These are phyloP conservation scores for Rhingia rostrata DNA, from an alignment of 2,888 invertebrate genomes.

Conservation along the genomic window DNA sequence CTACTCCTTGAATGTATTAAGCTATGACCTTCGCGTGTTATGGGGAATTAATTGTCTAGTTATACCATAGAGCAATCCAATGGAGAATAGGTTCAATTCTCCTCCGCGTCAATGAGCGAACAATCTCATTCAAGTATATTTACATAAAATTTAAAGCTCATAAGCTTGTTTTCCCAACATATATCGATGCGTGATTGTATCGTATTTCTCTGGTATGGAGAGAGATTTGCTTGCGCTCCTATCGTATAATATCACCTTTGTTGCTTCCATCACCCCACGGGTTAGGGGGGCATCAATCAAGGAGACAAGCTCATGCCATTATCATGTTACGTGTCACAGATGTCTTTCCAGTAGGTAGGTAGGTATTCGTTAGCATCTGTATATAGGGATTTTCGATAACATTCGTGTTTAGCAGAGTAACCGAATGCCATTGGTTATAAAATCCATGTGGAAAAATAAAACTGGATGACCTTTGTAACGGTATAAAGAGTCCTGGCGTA, in stretches of 20 bases:
- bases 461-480: conserved; percentile 1
- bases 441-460: conserved; percentile 8
- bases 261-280: background rate
- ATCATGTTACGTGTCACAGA: conserved; percentile 48
- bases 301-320: conserved; percentile 21
- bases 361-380: no score
- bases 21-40: conserved; percentile 65
- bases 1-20: conserved; percentile 48
- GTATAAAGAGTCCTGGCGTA: background rate
- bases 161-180: conserved; percentile 7
- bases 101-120: background rate
- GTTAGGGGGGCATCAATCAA: conserved; percentile 16
- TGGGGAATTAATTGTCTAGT: conserved; percentile 43
- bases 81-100: background rate
- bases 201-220: conserved; percentile 1
- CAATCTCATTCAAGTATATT: conserved; percentile 28
- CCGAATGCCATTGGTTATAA: background rate
- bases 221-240: background rate
- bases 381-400: no score
- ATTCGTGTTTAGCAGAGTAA: background rate
- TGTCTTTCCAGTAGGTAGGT: conserved; percentile 19
- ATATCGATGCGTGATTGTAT: conserved; percentile 27
- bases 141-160: conserved; percentile 28
- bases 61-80: conserved; percentile 5
- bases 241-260: background rate